Conservation (phyloP, 2,113 vertebrate genomes). For the Channa argus region DNA sequence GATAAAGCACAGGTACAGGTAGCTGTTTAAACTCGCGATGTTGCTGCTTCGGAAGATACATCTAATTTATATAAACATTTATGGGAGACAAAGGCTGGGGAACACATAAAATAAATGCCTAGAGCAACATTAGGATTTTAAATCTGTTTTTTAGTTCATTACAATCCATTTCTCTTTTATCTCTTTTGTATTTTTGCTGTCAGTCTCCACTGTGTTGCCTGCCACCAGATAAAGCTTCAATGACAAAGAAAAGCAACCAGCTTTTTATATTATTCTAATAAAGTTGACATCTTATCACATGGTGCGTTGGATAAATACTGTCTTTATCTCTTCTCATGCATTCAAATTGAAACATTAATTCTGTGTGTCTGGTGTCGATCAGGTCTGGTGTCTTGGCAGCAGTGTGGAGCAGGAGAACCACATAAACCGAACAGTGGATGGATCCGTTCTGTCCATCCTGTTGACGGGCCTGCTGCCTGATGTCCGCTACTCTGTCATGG, state of each 20-base stretch:
- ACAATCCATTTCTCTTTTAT: slow-evolving; percentile 17
- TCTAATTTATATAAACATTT: not conserved
- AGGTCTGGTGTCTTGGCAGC: slow-evolving; percentile 94
- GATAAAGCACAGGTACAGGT: no score
- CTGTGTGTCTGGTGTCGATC: slow-evolving; percentile 14
- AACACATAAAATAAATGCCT: not conserved
- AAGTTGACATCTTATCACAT: not conserved
- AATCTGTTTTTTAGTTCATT: slow-evolving; percentile 15
- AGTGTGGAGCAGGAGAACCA: slow-evolving; percentile 86
- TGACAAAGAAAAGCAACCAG: not conserved
- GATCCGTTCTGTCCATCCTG: slow-evolving; percentile 84
- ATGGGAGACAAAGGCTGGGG: not conserved
- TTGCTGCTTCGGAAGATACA: not conserved
- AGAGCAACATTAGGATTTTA: not conserved
- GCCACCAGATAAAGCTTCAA: slow-evolving; percentile 18
- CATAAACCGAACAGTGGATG: slow-evolving; percentile 90
- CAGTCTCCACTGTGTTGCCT: not conserved
- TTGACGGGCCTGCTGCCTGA: slow-evolving; percentile 87
- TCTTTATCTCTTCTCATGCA: not conserved
- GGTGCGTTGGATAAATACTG: not conserved
- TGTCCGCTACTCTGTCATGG: slow-evolving; percentile 85
- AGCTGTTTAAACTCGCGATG: no score
- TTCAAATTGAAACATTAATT: slow-evolving; percentile 10
- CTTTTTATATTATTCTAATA: not conserved
- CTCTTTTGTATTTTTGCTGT: not conserved